Base-by-base conservation (phyloP, 2,888 invertebrate genomes). In the Trichopoda pennipes region DNA sequence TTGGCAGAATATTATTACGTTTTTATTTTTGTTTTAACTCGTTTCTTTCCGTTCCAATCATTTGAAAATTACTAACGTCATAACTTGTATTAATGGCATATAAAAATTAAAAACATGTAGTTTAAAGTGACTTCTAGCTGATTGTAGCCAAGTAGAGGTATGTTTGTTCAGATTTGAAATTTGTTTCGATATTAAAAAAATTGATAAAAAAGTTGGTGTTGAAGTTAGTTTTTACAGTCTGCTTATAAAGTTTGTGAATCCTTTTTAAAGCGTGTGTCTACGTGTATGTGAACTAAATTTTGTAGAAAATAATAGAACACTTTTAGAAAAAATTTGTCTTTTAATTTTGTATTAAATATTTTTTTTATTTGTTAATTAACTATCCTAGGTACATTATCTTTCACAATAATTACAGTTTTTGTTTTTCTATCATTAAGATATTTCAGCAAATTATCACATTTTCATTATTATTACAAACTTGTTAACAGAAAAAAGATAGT, bases 141-240 rank as follows among this genome's bases (percentile, higher is more conserved):
- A 12, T 38, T 38, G 12, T 12, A 38, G 10, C 38, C 10, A 38
- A 10, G n/a, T 44, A 16, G n/a, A n/a, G 7, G 14, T 44, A 0
- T 19, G n/a, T 28, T 28, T 21, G 32, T 53, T 61, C 28, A 61
- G 32, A 32, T 28, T 53, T 38, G 8, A 53, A 68, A 61, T 53
- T 60, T 53, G 53, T 51, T 60, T 42, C 12, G 32, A 21, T 68
- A 42, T 16, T 21, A 70, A 69, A 69, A 35, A 64, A 56, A n/a
- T 56, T 51, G 69, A 74, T 69, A 70, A 55, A 38, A 44, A 47
- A 21, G 16, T 75, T 70, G 68, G 53, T 61, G 51, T 53, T 76
- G 53, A 14, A 61, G 28, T 53, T 23, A 14, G 51, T 51, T 51
- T 38, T 70, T 58, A 49, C 60, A 12, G 49, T 35, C 60, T n/a